A percentile compares a stretch with the other conserved stretches of the same genome.
These are phyloP conservation scores for Drosophila gunungcola DNA, from an alignment of 1,140 invertebrate genomes.

Conservation along the genomic window DNA sequence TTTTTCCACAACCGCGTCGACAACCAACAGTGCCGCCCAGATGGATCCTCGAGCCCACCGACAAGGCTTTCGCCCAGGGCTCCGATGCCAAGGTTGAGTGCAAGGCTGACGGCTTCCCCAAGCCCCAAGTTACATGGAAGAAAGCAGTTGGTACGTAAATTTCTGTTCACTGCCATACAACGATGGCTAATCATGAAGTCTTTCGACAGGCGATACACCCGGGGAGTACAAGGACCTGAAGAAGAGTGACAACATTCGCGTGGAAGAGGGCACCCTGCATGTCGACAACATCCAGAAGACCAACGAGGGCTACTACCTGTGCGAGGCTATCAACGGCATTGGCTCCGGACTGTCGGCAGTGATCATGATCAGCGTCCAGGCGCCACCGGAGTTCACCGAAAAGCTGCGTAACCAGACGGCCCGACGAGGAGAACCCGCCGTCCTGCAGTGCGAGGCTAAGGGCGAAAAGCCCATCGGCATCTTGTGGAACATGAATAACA, in stretches of 20 bases:
- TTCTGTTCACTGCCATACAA: accelerated
- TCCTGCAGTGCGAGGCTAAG: conserved; percentile 97
- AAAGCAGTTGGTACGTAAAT: conserved; percentile 92
- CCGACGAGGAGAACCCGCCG: conserved; percentile 94
- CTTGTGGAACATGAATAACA: conserved; percentile 98
- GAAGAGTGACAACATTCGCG: conserved; percentile 94
- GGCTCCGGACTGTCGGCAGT: conserved; percentile 97
- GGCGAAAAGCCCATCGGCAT: conserved; percentile 98
- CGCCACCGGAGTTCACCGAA: conserved; percentile 96
- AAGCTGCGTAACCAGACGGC: conserved; percentile 96
- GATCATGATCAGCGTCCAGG: conserved; percentile 96
- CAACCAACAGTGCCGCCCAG: conserved; percentile 93
- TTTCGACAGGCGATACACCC: conserved; percentile 90
- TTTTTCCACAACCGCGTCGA: conserved; percentile 17
- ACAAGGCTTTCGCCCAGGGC: conserved; percentile 97
- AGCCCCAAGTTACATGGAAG: conserved; percentile 97
- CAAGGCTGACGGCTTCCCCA: conserved; percentile 97
- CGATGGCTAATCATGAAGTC: not conserved
- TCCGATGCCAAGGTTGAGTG: conserved; percentile 97
- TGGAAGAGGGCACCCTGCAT: conserved; percentile 95
- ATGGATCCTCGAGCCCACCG: conserved; percentile 97
- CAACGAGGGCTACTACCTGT: conserved; percentile 97
- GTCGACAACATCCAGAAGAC: conserved; percentile 96
- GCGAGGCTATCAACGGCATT: conserved; percentile 98
- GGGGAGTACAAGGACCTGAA: conserved; percentile 97